phyloP scores from a whole-genome alignment of 2,113 vertebrate genomes.

The Bubo bubo region DNA sequence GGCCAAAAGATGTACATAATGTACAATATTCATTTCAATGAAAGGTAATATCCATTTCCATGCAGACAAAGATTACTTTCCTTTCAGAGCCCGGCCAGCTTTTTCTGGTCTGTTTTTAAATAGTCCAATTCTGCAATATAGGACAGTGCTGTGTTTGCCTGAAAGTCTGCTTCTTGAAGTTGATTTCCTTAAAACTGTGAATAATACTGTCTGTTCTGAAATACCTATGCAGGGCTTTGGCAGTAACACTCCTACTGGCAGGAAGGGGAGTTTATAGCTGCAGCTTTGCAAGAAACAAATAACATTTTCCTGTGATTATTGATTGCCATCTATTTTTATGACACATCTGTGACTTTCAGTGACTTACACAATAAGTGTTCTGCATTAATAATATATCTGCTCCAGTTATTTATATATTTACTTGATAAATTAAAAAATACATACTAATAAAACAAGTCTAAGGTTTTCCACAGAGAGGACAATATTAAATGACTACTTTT shows the following conservation, averaged over 20 bases:
- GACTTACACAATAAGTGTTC: neutral
- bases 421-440: constrained; percentile 38
- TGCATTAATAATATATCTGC: neutral
- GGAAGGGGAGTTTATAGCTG: constrained; percentile 2
- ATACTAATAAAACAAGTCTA: neutral
- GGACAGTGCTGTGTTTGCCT: neutral
- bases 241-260: neutral
- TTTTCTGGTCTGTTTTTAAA: constrained; percentile 18
- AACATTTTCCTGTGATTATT: constrained; percentile 44
- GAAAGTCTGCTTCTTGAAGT: constrained; percentile 1
- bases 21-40: neutral
- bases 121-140: neutral
- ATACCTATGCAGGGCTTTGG: neutral
- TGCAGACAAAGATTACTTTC: neutral
- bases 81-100: neutral
- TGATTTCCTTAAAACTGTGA: constrained; percentile 6
- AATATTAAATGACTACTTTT: constrained; percentile 7
- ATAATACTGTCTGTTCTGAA: neutral
- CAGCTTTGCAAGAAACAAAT: constrained; percentile 52
- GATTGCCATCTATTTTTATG: constrained; percentile 51
- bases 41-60: neutral
- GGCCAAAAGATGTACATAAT: neutral
- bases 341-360: constrained; percentile 37
- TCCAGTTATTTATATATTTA: constrained; percentile 17
- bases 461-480: constrained; percentile 8